Evolutionary conservation across 2,113 vertebrate genomes (phyloP).

Genomic region (Motacilla tschutschensis): DNA sequence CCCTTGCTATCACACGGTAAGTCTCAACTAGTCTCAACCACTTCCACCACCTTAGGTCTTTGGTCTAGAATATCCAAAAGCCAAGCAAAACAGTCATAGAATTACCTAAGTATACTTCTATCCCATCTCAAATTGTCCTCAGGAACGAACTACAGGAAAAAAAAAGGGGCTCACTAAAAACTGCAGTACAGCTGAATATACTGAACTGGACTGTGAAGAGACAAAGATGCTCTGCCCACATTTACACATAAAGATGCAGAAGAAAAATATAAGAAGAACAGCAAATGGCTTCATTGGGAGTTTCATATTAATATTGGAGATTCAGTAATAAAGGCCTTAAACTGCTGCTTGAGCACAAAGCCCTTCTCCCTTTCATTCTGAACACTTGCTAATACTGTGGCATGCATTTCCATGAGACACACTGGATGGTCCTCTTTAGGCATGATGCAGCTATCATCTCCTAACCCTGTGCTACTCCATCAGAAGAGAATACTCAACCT

Average conservation of each 20-base stretch:
- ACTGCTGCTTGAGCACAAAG: not conserved
- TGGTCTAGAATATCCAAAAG: not conserved
- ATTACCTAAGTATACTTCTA: not conserved
- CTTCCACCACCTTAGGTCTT: not conserved
- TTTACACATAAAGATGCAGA: not conserved
- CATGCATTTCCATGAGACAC: not conserved
- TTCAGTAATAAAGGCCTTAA: not conserved
- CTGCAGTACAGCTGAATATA: not conserved
- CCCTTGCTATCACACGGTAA: not conserved
- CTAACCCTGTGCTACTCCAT: not conserved
- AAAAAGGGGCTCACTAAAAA: not conserved
- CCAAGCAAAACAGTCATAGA: not conserved
- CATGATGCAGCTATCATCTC: not conserved
- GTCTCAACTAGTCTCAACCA: not conserved
- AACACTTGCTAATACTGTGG: not conserved
- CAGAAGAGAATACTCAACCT: not conserved
- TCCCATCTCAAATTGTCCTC: not conserved
- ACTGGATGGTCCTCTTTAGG: not conserved
- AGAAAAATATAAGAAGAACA: not conserved
- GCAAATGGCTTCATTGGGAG: not conserved
- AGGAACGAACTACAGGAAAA: not conserved
- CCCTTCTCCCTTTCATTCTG: not conserved
- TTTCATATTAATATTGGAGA: not conserved
- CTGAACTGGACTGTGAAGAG: not conserved
- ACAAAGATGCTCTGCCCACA: not conserved